A percentile compares a stretch with the other conserved stretches of the same genome.
These are phyloP conservation scores for Bucco capensis DNA, from an alignment of 2,113 vertebrate species.

Conservation along the genomic window DNA sequence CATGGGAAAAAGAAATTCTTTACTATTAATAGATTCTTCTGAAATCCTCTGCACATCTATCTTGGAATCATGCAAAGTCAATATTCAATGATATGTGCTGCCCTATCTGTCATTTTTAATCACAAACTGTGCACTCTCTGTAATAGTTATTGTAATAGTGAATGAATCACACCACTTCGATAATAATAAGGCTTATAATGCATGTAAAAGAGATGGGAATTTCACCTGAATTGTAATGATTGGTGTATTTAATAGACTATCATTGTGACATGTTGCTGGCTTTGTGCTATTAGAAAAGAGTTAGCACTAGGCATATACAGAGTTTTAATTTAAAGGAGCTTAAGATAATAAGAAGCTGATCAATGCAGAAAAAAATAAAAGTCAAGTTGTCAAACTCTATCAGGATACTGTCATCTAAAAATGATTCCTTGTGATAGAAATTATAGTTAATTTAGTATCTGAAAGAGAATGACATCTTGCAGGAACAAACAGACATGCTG, in stretches of 20 bases:
- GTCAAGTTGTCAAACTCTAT: neutral
- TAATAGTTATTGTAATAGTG: constrained; percentile 3
- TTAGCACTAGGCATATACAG: neutral
- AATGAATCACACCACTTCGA: neutral
- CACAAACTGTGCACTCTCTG: neutral
- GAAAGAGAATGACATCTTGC: neutral
- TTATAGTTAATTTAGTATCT: neutral
- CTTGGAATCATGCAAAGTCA: constrained; percentile 35
- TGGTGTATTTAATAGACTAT: neutral
- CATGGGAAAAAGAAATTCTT: neutral
- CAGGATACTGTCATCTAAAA: neutral
- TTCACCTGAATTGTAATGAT: neutral
- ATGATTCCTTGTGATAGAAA: neutral
- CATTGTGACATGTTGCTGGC: neutral
- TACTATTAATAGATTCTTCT: constrained; percentile 30
- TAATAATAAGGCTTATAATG: neutral
- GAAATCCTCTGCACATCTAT: neutral
- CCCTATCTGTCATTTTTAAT: constrained; percentile 14
- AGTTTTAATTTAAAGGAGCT: neutral
- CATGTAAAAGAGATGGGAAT: constrained; percentile 6
- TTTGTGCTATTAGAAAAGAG: neutral
- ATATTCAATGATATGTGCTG: constrained; percentile 12
- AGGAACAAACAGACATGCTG: neutral
- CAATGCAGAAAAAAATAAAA: neutral
- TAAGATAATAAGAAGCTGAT: neutral